A percentile compares a stretch with the other conserved stretches of the same genome.
These are phyloP conservation scores for Anguilla anguilla DNA, from an alignment of 2,797 vertebrate species.

Conservation along the genomic window DNA sequence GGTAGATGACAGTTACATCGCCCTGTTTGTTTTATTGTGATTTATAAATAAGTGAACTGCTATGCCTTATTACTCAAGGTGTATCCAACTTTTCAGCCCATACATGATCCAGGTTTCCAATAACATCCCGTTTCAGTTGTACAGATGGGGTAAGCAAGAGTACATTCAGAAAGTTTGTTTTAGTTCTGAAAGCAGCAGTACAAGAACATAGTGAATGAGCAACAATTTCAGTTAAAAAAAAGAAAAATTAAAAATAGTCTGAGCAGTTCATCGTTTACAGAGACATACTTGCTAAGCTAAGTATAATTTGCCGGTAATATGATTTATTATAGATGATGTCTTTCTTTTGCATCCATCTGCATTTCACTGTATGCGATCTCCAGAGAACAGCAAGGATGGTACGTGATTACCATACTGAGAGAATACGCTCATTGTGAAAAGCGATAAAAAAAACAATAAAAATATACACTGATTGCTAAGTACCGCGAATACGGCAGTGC, in stretches of 20 bases:
- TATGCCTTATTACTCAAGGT: slow-evolving; percentile 18
- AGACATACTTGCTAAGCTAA: slow-evolving; percentile 59
- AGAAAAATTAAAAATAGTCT: slow-evolving; percentile 47
- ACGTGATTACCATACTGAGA: slow-evolving; percentile 60
- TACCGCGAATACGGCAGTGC: background rate
- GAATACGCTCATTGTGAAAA: background rate
- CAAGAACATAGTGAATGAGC: slow-evolving; percentile 54
- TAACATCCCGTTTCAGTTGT: slow-evolving; percentile 36
- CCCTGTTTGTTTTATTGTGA: slow-evolving; percentile 39
- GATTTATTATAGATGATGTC: slow-evolving; percentile 65
- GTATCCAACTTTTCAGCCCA: background rate
- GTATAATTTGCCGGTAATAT: slow-evolving; percentile 55
- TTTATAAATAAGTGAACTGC: slow-evolving; percentile 38
- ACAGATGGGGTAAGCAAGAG: slow-evolving; percentile 48
- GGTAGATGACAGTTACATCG: slow-evolving; percentile 41
- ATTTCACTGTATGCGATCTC: slow-evolving; percentile 54
- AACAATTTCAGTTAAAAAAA: slow-evolving; percentile 57
- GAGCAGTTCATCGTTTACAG: slow-evolving; percentile 59
- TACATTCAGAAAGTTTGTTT: slow-evolving; percentile 50
- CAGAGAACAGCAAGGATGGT: slow-evolving; percentile 42
- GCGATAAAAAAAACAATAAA: background rate
- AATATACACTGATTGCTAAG: slow-evolving; percentile 8
- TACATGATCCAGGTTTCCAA: slow-evolving; percentile 47
- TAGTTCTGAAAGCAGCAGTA: slow-evolving; percentile 59
- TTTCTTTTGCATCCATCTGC: slow-evolving; percentile 54